Conservation (phyloP, 2,888 invertebrate genomes). For the Deroplatys truncata region DNA sequence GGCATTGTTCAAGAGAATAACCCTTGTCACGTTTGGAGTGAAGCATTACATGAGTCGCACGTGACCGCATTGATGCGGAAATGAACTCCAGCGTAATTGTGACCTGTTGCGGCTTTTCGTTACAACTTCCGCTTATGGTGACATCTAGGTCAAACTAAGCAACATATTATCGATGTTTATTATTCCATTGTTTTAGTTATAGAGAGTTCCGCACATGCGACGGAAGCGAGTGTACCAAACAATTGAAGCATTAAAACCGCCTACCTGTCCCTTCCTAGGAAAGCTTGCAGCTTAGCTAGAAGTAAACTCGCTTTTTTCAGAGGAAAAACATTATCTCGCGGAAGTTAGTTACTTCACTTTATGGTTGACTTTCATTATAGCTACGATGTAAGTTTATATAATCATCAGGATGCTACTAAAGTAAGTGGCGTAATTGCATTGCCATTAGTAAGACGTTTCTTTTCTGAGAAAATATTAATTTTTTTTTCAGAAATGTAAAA, state of each 20-base stretch:
- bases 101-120: not conserved
- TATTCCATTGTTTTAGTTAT: not conserved
- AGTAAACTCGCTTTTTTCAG: too few species aligned
- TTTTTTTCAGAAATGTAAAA: too few species aligned
- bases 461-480: too few species aligned
- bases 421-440: too few species aligned
- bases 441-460: too few species aligned
- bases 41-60: not conserved
- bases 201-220: not conserved
- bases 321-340: too few species aligned
- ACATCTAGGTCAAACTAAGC: not conserved
- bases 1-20: not conserved
- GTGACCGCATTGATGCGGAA: not conserved
- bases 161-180: not conserved
- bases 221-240: not conserved
- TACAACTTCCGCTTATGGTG: not conserved
- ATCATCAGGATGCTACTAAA: too few species aligned
- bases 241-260: not conserved
- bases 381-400: too few species aligned
- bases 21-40: not conserved
- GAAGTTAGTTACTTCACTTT: too few species aligned
- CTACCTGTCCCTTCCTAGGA: too few species aligned
- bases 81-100: not conserved
- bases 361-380: too few species aligned
- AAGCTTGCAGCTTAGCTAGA: too few species aligned